These are phyloP conservation scores for Hybognathus amarus DNA, from an alignment of 2,797 vertebrate species.

Conservation along the genomic window DNA sequence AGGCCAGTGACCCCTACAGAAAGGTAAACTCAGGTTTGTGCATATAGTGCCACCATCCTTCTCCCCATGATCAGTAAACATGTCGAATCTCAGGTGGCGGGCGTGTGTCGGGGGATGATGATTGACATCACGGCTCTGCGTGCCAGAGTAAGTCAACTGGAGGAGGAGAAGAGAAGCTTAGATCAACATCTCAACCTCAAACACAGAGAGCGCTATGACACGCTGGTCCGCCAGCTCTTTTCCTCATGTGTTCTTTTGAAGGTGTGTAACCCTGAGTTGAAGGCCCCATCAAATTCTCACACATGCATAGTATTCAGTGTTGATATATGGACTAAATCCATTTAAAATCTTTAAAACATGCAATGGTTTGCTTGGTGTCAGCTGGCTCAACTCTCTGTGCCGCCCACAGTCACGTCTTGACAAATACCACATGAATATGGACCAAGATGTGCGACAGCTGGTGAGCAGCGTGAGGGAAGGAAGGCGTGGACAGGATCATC, in stretches of 20 bases:
- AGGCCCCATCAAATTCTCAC: neutral
- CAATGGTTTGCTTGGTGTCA: neutral
- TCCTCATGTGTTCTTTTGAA: slow-evolving; percentile 77
- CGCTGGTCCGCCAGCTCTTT: slow-evolving; percentile 75
- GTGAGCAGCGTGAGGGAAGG: slow-evolving; percentile 73
- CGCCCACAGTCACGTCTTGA: slow-evolving; percentile 72
- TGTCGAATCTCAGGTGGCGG: slow-evolving; percentile 63
- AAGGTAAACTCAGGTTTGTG: slow-evolving; percentile 55
- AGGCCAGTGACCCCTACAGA: slow-evolving; percentile 46
- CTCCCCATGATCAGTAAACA: neutral
- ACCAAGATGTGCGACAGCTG: slow-evolving; percentile 73
- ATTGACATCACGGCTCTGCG: slow-evolving; percentile 77
- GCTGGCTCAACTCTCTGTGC: slow-evolving; percentile 14
- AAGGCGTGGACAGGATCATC: slow-evolving; percentile 71
- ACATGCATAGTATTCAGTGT: neutral
- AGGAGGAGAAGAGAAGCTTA: slow-evolving; percentile 71
- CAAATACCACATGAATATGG: slow-evolving; percentile 71
- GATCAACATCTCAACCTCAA: slow-evolving; percentile 71
- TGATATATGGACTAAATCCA: neutral
- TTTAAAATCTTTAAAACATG: neutral
- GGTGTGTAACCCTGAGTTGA: slow-evolving; percentile 62
- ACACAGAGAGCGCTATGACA: slow-evolving; percentile 73
- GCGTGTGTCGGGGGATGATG: slow-evolving; percentile 73
- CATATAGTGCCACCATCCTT: neutral
- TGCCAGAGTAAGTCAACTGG: slow-evolving; percentile 67